Conservation (phyloP, 2,888 invertebrate species). For the Chorisops tibialis region DNA sequence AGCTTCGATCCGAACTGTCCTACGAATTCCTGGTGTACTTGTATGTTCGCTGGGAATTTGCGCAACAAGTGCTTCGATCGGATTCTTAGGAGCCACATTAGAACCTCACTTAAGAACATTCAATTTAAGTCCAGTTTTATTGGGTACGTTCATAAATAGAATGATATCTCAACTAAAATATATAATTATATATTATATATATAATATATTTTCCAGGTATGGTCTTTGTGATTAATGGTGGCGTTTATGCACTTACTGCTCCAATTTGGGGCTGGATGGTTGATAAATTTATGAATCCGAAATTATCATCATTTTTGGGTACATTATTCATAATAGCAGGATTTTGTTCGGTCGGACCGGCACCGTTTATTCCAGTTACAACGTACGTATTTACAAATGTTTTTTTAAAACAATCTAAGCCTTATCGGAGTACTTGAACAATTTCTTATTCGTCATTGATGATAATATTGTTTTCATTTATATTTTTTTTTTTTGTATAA, state of each 20-base stretch:
- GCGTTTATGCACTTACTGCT: conserved; percentile 73
- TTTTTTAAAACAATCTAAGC: conserved; percentile 5
- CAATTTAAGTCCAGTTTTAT: conserved; percentile 33
- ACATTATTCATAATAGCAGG: conserved; percentile 64
- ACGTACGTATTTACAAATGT: conserved; percentile 53
- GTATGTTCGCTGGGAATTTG: conserved; percentile 69
- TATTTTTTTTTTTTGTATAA: conserved; percentile 16
- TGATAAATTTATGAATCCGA: conserved; percentile 66
- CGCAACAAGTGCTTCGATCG: conserved; percentile 76
- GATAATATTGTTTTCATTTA: too few species aligned
- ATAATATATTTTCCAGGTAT: conserved; percentile 58
- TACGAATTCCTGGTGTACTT: conserved; percentile 72
- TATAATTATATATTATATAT: not conserved
- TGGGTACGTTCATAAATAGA: conserved; percentile 26
- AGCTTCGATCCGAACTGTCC: conserved; percentile 64
- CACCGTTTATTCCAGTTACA: conserved; percentile 66
- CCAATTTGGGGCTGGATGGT: conserved; percentile 79
- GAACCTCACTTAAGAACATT: conserved; percentile 73
- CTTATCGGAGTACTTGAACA: conserved; percentile 5
- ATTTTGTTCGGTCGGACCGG: conserved; percentile 68
- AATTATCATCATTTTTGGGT: conserved; percentile 65
- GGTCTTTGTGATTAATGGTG: conserved; percentile 82
- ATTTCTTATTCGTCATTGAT: not conserved
- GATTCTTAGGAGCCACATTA: conserved; percentile 84
- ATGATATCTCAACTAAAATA: not conserved